Base-by-base conservation (phyloP, 2,888 invertebrate species). In the Palloptera scutellata region DNA sequence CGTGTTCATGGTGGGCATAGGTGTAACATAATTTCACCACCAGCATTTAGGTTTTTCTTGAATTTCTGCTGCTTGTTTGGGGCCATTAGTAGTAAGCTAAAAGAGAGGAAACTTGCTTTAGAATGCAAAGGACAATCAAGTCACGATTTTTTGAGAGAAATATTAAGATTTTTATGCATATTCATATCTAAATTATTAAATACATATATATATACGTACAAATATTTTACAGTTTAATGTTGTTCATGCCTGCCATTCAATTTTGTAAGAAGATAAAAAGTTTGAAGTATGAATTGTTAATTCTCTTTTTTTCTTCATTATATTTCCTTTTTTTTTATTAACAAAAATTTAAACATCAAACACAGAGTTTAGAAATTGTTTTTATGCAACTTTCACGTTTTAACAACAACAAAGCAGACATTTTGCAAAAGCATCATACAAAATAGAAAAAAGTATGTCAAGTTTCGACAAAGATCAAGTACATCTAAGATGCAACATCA, bases 401-500 rank as follows among this genome's bases (percentile, higher is more conserved):
- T 66, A 66, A 68, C 68, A 66, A 70, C 68, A 70, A 30, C 30
- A 30, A 30, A 4, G 30, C 30, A 30, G 30, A 30, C 2, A 30
- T 30, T 30, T 30, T 30, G 30, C 30, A 30, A 30, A 30, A 6
- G 6, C 6, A 30, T 30, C 30, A 30, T 30, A 30, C 30, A 30
- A 30, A 30, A 30, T 30, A 30, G 43, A 66, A 68, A 69, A 74
- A 80, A 80, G 80, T 80, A 74, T 79, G 81, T 80, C 81, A 81
- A 79, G 80, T 79, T 81, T 74, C 73, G 74, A 73, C 75, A 80
- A 80, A 81, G 79, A 81, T 81, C 80, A 81, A 81, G 81, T 79
- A 81, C 81, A 81, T 81, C 81, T 73, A 69, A 76, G 80, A 79
- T 80, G 71, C 70, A 60, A 67, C 65, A 69, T 67, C 68, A 45